Base-by-base conservation (phyloP, 2,113 vertebrate genomes). In the Setophaga coronata region DNA sequence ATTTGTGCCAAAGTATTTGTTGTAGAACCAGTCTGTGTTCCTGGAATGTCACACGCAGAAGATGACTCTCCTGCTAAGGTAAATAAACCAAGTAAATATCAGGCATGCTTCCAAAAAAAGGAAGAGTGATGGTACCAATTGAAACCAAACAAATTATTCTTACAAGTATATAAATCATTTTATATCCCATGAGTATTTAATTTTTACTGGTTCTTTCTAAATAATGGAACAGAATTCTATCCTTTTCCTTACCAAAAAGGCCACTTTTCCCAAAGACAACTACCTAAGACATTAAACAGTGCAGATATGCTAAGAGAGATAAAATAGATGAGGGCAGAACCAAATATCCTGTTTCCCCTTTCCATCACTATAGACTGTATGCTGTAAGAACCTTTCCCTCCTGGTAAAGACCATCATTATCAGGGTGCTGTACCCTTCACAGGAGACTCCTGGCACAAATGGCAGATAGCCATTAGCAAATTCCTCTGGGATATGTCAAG, bases 1-100 rank as follows among this genome's bases (percentile, higher is more conserved):
- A 98, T 90, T 86, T 98, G 98, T 92, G 98, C 26, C 31, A 96
- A 94, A 51, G 98, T 97, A 86, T 98, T 99, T 94, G 98, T 95
- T 95, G 98, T 97, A 86, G 98, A 98, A 95, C 98, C 98, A 47
- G 87, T 62, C 12, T 97, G 97, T 51, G 97, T 82, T 82, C 80
- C 88, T 70, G 93, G 82, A 82, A 95, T 78, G 34, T 98, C 98
- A 1, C 97, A 93, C 36, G 56, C 96, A 77, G 97, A 95, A 25
- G 94, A 95, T 0, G 93, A 79, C 51, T 97, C 98, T 89, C 84
- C 97, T 80, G 77, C 73, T 85, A 87, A 90, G 56, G 36, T 38
- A 88, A 91, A 33, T 34, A 80, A 66, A 78, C 31, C 16, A 82
- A 71, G 48, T 24, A 77, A 28, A 78, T 60, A 60, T 48, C n/a